These are phyloP conservation scores for Myxocyprinus asiaticus DNA, from an alignment of 2,113 vertebrate genomes.

Conservation along the genomic window DNA sequence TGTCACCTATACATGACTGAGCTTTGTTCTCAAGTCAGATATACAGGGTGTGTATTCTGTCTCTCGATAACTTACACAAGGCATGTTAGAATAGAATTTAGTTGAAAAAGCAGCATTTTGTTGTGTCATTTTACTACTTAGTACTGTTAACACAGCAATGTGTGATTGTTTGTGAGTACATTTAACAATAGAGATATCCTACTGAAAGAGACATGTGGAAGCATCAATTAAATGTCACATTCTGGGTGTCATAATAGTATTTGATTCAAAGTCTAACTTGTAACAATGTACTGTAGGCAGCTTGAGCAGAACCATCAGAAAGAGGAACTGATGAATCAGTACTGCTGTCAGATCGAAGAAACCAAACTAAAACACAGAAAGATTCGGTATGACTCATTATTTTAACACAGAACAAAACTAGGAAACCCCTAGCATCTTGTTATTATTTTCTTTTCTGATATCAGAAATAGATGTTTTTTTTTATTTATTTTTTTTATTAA, in stretches of 20 bases:
- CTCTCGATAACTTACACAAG: not conserved
- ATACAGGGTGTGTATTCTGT: slow-evolving; percentile 21
- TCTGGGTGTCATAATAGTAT: too few species aligned
- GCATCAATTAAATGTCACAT: too few species aligned
- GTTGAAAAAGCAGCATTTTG: not conserved
- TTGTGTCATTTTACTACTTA: not conserved
- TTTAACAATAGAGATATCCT: not conserved
- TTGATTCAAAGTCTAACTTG: not conserved
- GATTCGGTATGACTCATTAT: slow-evolving; percentile 61
- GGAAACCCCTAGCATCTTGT: too few species aligned
- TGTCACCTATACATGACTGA: not conserved
- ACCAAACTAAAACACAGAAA: slow-evolving; percentile 72
- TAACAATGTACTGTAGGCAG: slow-evolving; percentile 57
- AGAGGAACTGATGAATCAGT: slow-evolving; percentile 65
- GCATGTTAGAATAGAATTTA: not conserved
- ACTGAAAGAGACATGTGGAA: not conserved
- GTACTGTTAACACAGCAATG: slow-evolving; percentile 6
- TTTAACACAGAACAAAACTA: not conserved
- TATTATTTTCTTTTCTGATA: too few species aligned
- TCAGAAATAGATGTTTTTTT: too few species aligned
- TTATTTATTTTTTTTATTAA: too few species aligned
- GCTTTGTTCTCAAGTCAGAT: not conserved
- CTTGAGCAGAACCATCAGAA: slow-evolving; percentile 64
- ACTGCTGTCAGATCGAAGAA: slow-evolving; percentile 72
- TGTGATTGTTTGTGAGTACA: not conserved